Conservation (phyloP, 2,888 invertebrate species). For the Epistrophe grossulariae region DNA sequence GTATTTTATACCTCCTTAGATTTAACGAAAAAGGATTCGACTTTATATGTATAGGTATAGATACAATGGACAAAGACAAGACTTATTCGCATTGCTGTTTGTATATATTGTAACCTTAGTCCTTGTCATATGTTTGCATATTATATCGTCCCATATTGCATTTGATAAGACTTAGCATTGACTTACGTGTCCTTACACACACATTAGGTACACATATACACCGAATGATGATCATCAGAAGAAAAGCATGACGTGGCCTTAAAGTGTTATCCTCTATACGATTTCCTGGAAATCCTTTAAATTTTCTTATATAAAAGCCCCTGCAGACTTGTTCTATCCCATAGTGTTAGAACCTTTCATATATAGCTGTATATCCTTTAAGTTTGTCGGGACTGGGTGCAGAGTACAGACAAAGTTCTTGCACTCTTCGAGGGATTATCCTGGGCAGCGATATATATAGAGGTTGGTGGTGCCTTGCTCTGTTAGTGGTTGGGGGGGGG, state of each 20-base stretch:
- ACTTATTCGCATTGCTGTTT: not conserved
- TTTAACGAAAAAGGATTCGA: not conserved
- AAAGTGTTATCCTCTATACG: slow-evolving; percentile 23
- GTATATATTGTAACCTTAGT: slow-evolving; percentile 5
- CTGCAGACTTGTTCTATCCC: slow-evolving; percentile 3
- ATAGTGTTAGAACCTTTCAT: slow-evolving; percentile 34
- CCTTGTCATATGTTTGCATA: slow-evolving; percentile 53
- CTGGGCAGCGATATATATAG: not conserved
- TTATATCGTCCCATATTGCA: slow-evolving; percentile 34
- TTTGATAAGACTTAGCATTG: slow-evolving; percentile 35
- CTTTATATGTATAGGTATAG: not conserved
- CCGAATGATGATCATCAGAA: slow-evolving; percentile 21
- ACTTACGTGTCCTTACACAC: slow-evolving; percentile 62
- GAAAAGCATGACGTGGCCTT: slow-evolving; percentile 58
- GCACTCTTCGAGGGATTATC: slow-evolving; percentile 45
- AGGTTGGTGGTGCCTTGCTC: not conserved
- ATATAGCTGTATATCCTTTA: not conserved
- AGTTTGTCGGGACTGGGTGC: slow-evolving; percentile 3
- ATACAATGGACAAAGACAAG: not conserved
- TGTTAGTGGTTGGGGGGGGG: slow-evolving; percentile 40
- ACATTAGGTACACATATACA: not conserved
- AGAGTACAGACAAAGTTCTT: slow-evolving; percentile 42
- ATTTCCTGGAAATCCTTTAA: slow-evolving; percentile 45
- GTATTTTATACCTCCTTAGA: not conserved
- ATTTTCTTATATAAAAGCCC: slow-evolving; percentile 28